A percentile compares a stretch with the other conserved stretches of the same genome.
phyloP scores from a whole-genome alignment of 1,140 invertebrate genomes.

The Philopotamus ludificatus region DNA sequence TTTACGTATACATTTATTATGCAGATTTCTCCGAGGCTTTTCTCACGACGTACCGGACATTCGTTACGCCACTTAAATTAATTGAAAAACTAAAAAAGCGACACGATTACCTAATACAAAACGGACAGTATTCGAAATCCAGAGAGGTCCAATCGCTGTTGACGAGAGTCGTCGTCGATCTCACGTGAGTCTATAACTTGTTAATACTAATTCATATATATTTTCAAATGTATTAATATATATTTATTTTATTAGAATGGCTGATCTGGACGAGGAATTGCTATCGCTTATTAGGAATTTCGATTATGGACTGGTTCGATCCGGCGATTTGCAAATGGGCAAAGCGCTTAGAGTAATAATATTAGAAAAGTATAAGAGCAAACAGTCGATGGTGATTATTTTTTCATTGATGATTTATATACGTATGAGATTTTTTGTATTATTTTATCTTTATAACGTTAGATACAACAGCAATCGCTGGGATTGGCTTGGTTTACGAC shows the following conservation, averaged over 20 bases:
- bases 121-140: conserved; percentile 76
- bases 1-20: conserved; percentile 21
- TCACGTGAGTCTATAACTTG: conserved; percentile 72
- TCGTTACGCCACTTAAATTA: conserved; percentile 84
- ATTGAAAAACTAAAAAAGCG: conserved; percentile 85
- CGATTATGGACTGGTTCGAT: conserved; percentile 84
- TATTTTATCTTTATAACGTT: neutral
- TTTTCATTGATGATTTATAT: conserved; percentile 6
- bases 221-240: too few species aligned
- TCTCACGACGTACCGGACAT: conserved; percentile 93
- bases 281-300: conserved; percentile 80
- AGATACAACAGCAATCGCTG: conserved; percentile 27
- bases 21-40: conserved; percentile 94
- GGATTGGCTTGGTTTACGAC: conserved; percentile 45
- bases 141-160: conserved; percentile 85
- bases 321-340: conserved; percentile 83
- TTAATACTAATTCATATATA: too few species aligned
- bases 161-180: conserved; percentile 88
- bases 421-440: neutral
- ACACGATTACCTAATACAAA: conserved; percentile 70
- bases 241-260: conserved; percentile 60
- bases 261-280: conserved; percentile 75
- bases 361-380: conserved; percentile 80
- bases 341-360: conserved; percentile 87
- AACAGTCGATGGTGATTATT: conserved; percentile 53